Evolutionary conservation across 2,888 invertebrate species (phyloP).

Genomic region (Ectemnius cavifrons): DNA sequence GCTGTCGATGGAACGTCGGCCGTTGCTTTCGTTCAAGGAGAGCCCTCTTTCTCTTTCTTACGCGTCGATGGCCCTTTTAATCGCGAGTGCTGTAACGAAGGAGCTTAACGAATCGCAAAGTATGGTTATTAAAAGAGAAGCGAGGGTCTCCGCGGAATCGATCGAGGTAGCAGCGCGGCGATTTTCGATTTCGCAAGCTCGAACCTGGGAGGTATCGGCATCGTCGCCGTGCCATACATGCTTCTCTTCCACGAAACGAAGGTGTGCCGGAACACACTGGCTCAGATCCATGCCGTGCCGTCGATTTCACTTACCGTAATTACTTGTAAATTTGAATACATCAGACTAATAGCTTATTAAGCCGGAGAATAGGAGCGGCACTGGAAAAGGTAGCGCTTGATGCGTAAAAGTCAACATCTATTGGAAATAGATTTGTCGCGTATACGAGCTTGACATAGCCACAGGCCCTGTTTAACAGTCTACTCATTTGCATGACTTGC

Average conservation of each 20-base stretch:
- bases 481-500: too few species aligned
- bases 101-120: conserved; percentile 69
- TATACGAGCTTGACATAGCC: background rate
- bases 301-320: background rate
- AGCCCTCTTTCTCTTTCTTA: too few species aligned
- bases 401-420: background rate
- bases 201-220: conserved; percentile 10
- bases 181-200: conserved; percentile 56
- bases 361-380: background rate
- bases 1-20: too few species aligned
- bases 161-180: conserved; percentile 40
- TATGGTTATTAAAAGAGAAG: conserved; percentile 66
- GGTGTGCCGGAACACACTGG: conserved; percentile 44
- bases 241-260: conserved; percentile 26
- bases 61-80: conserved; percentile 45
- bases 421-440: background rate
- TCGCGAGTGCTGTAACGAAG: conserved; percentile 53
- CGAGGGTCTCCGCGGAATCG: conserved; percentile 24
- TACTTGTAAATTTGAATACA: conserved; percentile 39
- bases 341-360: background rate
- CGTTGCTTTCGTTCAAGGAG: too few species aligned
- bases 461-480: background rate
- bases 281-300: background rate
- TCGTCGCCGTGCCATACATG: too few species aligned
- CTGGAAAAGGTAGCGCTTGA: background rate